phyloP scores from a whole-genome alignment of 2,888 invertebrate species.

The Gryllus longicercus region DNA sequence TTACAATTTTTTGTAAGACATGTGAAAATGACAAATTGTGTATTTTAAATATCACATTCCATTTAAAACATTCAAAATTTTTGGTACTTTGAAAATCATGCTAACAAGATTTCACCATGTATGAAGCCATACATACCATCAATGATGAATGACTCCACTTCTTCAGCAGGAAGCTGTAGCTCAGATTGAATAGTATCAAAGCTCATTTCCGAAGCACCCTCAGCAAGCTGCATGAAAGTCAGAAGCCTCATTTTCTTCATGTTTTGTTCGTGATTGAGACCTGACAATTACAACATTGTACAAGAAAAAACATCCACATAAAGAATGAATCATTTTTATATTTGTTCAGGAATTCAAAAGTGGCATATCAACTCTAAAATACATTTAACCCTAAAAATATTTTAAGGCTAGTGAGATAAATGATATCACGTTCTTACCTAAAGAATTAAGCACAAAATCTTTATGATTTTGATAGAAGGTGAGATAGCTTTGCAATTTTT shows the following conservation, averaged over 20 bases:
- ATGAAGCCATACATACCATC: conserved; percentile 61
- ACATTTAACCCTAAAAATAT: too few relatives aligned
- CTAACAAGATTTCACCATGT: too few relatives aligned
- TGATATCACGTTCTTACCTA: conserved; percentile 44
- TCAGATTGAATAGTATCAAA: conserved; percentile 86
- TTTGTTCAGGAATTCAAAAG: not conserved
- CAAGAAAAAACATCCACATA: conserved; percentile 26
- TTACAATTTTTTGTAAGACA: too few relatives aligned
- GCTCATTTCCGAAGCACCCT: conserved; percentile 86
- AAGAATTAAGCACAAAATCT: conserved; percentile 70
- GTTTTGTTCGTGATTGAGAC: conserved; percentile 89
- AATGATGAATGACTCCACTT: conserved; percentile 95
- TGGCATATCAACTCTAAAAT: too few relatives aligned
- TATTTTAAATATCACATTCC: too few relatives aligned
- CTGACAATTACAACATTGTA: conserved; percentile 46
- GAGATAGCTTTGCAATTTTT: conserved; percentile 87
- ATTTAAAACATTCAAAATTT: too few relatives aligned
- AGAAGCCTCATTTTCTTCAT: conserved; percentile 94
- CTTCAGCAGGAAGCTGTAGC: conserved; percentile 78
- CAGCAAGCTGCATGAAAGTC: conserved; percentile 97
- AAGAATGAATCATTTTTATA: not conserved
- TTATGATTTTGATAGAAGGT: conserved; percentile 89
- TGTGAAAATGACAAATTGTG: too few relatives aligned
- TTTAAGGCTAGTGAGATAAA: not conserved
- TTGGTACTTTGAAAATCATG: too few relatives aligned